A percentile compares a stretch with the other conserved stretches of the same genome.
phyloP scores from a whole-genome alignment of 2,113 vertebrate genomes.

The Bothrops jararaca region DNA sequence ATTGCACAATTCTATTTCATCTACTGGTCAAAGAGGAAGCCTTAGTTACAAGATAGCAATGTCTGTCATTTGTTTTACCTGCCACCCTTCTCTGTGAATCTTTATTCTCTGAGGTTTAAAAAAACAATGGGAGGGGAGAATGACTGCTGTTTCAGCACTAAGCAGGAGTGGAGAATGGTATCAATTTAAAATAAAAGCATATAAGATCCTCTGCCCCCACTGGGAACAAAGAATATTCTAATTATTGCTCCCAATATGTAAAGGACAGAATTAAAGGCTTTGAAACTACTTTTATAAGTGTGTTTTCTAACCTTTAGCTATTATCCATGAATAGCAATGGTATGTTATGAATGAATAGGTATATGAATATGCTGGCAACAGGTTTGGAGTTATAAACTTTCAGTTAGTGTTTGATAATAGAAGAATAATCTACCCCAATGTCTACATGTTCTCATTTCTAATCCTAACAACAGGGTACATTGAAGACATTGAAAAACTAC shows the following conservation, averaged over 20 bases:
- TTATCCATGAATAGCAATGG: conserved; percentile 5
- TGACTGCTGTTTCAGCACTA: neutral
- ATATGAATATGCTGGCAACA: conserved; percentile 32
- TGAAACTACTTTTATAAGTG: conserved; percentile 6
- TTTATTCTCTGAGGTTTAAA: neutral
- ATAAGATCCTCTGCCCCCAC: neutral
- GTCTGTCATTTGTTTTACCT: neutral
- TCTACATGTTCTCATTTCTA: conserved; percentile 49
- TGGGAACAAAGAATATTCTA: neutral
- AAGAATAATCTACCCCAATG: conserved; percentile 43
- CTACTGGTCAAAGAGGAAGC: neutral
- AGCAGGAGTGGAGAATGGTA: neutral
- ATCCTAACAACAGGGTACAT: conserved; percentile 61
- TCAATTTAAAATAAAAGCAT: neutral
- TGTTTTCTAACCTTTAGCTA: conserved; percentile 23
- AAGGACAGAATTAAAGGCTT: neutral
- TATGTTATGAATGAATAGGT: neutral
- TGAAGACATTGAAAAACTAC: conserved; percentile 63
- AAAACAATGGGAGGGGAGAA: too few relatives aligned
- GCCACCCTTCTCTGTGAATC: neutral
- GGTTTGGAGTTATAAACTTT: conserved; percentile 47
- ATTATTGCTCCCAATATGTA: neutral
- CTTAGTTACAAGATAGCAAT: neutral
- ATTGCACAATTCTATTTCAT: neutral
- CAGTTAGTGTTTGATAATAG: conserved; percentile 33